These are phyloP conservation scores for Pollimyrus isidori DNA, from an alignment of 2,113 vertebrate species.

Conservation along the genomic window DNA sequence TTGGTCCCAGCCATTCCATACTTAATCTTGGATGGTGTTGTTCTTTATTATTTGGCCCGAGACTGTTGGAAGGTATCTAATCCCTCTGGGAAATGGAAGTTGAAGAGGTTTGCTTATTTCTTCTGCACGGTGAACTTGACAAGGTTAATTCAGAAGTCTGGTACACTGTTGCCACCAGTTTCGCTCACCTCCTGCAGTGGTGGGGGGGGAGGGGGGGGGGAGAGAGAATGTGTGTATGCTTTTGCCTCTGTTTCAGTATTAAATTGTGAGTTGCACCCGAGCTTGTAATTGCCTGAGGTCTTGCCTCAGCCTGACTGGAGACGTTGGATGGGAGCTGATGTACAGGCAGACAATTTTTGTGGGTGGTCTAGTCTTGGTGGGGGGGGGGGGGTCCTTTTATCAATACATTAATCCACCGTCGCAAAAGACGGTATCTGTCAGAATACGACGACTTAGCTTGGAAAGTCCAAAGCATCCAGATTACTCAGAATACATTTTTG, in stretches of 20 bases:
- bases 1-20: constrained; percentile 23
- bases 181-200: neutral
- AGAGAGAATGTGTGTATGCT: neutral
- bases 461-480: neutral
- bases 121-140: constrained; percentile 34
- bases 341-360: neutral
- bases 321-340: neutral
- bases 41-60: constrained; percentile 35
- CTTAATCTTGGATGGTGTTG: constrained; percentile 27
- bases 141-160: constrained; percentile 46
- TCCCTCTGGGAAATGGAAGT: constrained; percentile 38
- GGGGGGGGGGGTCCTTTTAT: neutral
- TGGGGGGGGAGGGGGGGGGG: neutral
- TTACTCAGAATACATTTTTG: neutral
- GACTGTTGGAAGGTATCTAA: constrained; percentile 36
- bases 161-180: constrained; percentile 26
- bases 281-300: neutral
- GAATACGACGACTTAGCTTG: neutral
- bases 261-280: constrained; percentile 6
- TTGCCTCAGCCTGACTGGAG: neutral
- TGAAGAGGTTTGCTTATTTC: constrained; percentile 38
- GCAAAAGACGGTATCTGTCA: neutral
- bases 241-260: neutral
- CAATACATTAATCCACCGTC: neutral
- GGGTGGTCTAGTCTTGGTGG: neutral